Conservation (phyloP, 2,888 invertebrate species). For the Phymatocera aterrima region DNA sequence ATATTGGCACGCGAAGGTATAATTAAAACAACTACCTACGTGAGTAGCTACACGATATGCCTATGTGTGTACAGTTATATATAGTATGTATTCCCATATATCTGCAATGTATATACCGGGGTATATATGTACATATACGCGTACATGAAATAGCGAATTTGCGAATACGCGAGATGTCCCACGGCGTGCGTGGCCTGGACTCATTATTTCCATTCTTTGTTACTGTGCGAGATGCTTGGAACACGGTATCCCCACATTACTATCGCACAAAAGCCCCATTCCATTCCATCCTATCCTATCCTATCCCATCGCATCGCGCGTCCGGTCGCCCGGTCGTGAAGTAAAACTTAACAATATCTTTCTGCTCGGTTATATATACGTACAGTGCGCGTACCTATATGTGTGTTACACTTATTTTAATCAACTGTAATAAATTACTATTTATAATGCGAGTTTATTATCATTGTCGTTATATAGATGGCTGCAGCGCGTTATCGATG, state of each 20-base stretch:
- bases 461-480: too few relatives aligned
- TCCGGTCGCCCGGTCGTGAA: neutral
- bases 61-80: neutral
- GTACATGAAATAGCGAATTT: neutral
- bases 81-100: neutral
- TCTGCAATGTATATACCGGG: neutral
- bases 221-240: conserved; percentile 26
- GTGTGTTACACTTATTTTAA: neutral
- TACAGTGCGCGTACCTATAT: neutral
- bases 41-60: neutral
- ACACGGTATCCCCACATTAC: neutral
- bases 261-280: neutral
- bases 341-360: neutral
- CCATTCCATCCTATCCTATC: too few relatives aligned
- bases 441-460: too few relatives aligned
- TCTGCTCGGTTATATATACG: neutral
- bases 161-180: conserved; percentile 25
- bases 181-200: neutral
- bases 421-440: too few relatives aligned
- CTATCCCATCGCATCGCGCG: conserved; percentile 6
- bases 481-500: too few relatives aligned
- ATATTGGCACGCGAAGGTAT: neutral
- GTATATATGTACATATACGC: neutral
- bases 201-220: conserved; percentile 33
- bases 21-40: too few relatives aligned